Evolutionary conservation across 2,888 invertebrate genomes (phyloP), one percentile per base, ranked within the genome.

Genomic region (Epinotia demarniana): DNA sequence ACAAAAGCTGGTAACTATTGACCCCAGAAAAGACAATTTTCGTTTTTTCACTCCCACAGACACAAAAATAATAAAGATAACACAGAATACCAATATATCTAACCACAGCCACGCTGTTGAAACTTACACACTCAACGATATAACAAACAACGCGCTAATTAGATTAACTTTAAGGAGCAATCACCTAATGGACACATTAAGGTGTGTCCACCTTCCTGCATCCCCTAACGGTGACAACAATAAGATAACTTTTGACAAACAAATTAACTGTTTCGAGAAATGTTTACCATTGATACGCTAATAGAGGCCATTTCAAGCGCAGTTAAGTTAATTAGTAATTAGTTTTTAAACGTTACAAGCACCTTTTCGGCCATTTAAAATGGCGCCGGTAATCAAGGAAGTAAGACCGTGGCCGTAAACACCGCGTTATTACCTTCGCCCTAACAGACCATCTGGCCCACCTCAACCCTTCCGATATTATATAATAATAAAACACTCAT

Each of bases 401-500:
- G 49, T 58, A 73, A 63, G 63, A 9, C n/a, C 16, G 55, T 57
- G n/a, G 70, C 75, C 39, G 75, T 75, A 71, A 75, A 75, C 75
- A 75, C 70, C 3, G 53, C 63, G 55, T 68, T 55, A 63, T 53
- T 68, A 75, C 75, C 75, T 75, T 63, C 58, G 60, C 23, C 70
- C 58, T 18, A 16, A 13, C 66, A 61, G 80, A 79, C 78, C 83
- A 84, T 83, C 85, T 85, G 87, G 87, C 86, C 83, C 89, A 89
- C 89, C 90, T 89, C 92, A 92, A 92, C 92, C 92, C 92, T 92
- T 91, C 88, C 84, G 88, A 89, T 93, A 93, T 94, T 93, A 93
- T 92, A 93, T 91, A 92, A 94, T 91, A 94, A 94, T 94, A 94
- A 94, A 94, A 94, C 91, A 91, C 90, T 94, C 94, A 94, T 94